A percentile compares a stretch with the other conserved stretches of the same genome.
Evolutionary conservation across 2,797 vertebrate genomes (phyloP).

Genomic region (Phataginus tricuspis): DNA sequence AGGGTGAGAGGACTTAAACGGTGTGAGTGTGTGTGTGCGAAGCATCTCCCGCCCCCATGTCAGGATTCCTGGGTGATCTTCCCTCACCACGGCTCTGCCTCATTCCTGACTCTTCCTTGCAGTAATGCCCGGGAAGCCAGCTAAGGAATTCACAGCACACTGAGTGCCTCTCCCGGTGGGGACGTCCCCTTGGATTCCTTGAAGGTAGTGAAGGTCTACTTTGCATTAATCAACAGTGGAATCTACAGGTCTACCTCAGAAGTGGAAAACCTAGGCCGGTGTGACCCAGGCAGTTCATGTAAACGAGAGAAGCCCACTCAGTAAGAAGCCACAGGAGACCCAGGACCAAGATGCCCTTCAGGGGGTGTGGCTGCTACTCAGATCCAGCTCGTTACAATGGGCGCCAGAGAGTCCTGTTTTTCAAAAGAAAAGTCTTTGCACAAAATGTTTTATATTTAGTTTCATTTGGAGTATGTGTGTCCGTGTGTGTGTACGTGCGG

Average conservation of each 20-base stretch:
- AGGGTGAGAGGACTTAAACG: background rate
- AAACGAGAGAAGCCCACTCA: background rate
- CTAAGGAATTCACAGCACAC: background rate
- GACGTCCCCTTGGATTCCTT: background rate
- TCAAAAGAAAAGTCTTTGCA: background rate
- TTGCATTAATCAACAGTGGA: background rate
- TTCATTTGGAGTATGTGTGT: background rate
- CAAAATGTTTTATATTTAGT: slow-evolving; percentile 40
- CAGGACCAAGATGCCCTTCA: background rate
- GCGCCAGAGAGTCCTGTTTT: slow-evolving; percentile 8
- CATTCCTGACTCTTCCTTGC: background rate
- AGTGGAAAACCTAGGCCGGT: background rate
- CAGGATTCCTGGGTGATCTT: background rate
- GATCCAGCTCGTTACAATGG: background rate
- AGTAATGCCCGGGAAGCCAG: background rate
- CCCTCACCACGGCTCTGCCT: background rate
- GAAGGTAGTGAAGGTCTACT: background rate
- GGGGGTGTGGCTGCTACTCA: background rate
- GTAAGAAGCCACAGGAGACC: background rate
- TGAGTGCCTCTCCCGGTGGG: background rate
- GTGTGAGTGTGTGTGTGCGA: background rate
- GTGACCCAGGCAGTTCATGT: background rate
- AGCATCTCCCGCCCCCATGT: background rate
- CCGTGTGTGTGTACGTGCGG: background rate
- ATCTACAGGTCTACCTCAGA: background rate